phyloP scores from a whole-genome alignment of 2,888 invertebrate genomes.

The Meta bourneti region DNA sequence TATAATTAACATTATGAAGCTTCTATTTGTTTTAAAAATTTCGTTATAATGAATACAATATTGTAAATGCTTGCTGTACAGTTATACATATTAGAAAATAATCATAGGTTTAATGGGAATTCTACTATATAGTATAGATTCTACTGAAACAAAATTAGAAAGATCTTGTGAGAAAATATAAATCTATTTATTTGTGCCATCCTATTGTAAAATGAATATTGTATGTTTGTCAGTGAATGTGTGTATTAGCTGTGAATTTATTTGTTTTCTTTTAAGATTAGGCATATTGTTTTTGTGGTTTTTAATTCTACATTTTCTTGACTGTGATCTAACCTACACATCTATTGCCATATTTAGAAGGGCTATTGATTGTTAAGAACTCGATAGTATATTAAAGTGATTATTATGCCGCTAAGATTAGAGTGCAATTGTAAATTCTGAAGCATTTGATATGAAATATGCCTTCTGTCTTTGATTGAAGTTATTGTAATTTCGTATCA shows the following conservation, averaged over 20 bases:
- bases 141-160: too few species aligned
- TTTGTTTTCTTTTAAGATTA: slow-evolving; percentile 1
- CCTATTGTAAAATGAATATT: background rate
- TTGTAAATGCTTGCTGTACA: too few species aligned
- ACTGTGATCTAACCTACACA: slow-evolving; percentile 50
- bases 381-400: slow-evolving; percentile 39
- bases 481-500: too few species aligned
- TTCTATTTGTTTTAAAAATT: too few species aligned
- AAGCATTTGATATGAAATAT: too few species aligned
- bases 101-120: too few species aligned
- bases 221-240: background rate
- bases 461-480: too few species aligned
- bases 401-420: background rate
- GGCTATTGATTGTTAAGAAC: slow-evolving; percentile 42
- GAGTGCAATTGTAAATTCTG: background rate
- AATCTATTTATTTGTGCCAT: slow-evolving; percentile 20
- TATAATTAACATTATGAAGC: too few species aligned
- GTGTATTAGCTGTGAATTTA: background rate
- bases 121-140: too few species aligned
- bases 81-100: too few species aligned
- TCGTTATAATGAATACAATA: too few species aligned
- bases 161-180: too few species aligned
- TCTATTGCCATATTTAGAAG: slow-evolving; percentile 42
- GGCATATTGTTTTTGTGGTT: slow-evolving; percentile 1
- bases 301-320: slow-evolving; percentile 21